Conservation (phyloP, 2,888 invertebrate species). For the Platycheirus rosarum region DNA sequence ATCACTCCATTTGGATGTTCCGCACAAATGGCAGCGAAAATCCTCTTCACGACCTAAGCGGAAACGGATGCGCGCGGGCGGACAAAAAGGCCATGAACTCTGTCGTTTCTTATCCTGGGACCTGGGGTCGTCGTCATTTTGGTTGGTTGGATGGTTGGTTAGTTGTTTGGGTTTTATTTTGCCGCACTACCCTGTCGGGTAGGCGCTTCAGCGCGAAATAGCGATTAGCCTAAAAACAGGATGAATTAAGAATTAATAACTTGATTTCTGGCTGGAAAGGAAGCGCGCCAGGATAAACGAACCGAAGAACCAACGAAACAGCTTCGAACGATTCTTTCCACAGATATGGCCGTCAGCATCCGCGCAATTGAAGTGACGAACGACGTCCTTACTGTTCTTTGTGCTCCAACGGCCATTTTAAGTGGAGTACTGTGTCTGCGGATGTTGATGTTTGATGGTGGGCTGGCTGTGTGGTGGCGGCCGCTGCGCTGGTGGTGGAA, state of each 20-base stretch:
- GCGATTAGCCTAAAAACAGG: slow-evolving; percentile 71
- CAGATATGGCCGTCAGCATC: slow-evolving; percentile 19
- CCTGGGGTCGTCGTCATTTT: background rate
- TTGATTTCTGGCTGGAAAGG: slow-evolving; percentile 64
- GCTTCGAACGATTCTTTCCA: slow-evolving; percentile 10
- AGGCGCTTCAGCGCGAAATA: slow-evolving; percentile 43
- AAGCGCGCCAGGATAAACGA: slow-evolving; percentile 42
- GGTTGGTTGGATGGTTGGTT: background rate
- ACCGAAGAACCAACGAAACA: background rate
- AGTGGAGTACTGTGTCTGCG: background rate
- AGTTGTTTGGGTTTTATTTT: slow-evolving; percentile 25
- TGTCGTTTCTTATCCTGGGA: background rate
- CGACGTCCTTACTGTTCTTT: slow-evolving; percentile 31
- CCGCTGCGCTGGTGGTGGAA: slow-evolving; percentile 35
- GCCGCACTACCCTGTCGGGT: slow-evolving; percentile 32
- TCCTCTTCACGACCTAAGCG: slow-evolving; percentile 28
- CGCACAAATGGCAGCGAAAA: slow-evolving; percentile 40
- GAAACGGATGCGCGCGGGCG: slow-evolving; percentile 20
- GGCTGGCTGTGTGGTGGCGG: background rate
- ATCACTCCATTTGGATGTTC: background rate
- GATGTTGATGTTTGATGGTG: background rate
- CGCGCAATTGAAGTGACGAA: slow-evolving; percentile 45
- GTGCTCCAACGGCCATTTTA: slow-evolving; percentile 22
- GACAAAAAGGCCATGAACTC: slow-evolving; percentile 50
- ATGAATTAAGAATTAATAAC: slow-evolving; percentile 74